Conservation (phyloP, 2,888 invertebrate genomes). For the Napeogenes inachia region DNA sequence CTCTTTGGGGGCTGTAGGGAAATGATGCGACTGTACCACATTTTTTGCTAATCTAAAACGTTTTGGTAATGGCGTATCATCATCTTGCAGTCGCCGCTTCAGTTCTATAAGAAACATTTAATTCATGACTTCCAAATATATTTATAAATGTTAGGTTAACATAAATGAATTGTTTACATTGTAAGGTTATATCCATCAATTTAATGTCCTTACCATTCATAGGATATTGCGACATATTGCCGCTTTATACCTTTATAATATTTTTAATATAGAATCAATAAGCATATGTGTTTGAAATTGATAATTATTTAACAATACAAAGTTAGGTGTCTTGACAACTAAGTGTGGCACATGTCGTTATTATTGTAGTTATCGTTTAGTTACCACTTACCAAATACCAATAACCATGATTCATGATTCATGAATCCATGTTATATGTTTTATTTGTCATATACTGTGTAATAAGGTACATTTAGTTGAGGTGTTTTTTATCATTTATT, state of each 20-base stretch:
- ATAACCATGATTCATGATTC: background rate
- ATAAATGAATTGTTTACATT: slow-evolving; percentile 19
- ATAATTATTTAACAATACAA: no score
- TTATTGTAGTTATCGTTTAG: slow-evolving; percentile 11
- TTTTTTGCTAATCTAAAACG: slow-evolving; percentile 75
- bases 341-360: background rate
- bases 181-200: slow-evolving; percentile 38
- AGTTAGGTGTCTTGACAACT: background rate
- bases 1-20: slow-evolving; percentile 70
- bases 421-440: background rate
- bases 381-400: no score
- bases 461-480: no score
- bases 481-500: no score
- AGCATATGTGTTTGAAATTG: no score
- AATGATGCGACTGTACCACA: slow-evolving; percentile 64
- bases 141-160: slow-evolving; percentile 16
- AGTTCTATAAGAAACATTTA: slow-evolving; percentile 54
- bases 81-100: slow-evolving; percentile 63
- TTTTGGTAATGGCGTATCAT: slow-evolving; percentile 64
- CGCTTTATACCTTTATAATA: background rate
- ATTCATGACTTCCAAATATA: background rate
- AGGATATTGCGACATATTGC: slow-evolving; percentile 58
- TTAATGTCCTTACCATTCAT: slow-evolving; percentile 52
- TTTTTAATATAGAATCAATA: background rate
- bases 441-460: no score